phyloP scores from a whole-genome alignment of 2,888 invertebrate species.

The Conus canariensis region DNA sequence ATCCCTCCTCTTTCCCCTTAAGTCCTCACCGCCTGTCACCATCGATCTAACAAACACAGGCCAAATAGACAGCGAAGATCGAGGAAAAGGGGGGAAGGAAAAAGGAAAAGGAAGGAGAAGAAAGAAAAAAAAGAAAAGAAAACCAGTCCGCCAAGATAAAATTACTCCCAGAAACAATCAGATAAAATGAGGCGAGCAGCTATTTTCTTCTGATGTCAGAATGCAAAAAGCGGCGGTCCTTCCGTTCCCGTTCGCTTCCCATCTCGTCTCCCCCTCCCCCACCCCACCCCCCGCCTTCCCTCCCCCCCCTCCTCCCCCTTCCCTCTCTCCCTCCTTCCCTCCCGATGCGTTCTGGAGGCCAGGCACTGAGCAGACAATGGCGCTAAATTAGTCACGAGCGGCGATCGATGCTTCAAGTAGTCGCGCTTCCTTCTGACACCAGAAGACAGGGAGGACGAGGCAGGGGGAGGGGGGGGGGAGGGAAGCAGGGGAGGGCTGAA shows the following conservation, averaged over 20 bases:
- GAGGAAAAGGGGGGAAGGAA: neutral
- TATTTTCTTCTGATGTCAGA: constrained; percentile 34
- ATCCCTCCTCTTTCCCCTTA: neutral
- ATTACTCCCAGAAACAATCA: constrained; percentile 35
- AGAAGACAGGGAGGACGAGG: neutral
- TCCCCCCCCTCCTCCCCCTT: neutral
- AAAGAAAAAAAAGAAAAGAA: neutral
- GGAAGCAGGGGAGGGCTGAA: neutral
- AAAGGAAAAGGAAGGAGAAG: neutral
- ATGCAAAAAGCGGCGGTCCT: neutral
- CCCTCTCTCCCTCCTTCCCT: neutral
- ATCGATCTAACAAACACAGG: neutral
- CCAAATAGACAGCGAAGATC: neutral
- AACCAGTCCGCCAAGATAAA: neutral
- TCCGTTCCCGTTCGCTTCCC: constrained; percentile 7
- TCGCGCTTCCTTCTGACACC: neutral
- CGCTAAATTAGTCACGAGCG: constrained; percentile 30
- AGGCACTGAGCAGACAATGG: constrained; percentile 18
- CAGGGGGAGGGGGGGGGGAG: neutral
- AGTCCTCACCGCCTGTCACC: neutral
- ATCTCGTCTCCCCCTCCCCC: neutral
- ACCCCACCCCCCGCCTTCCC: neutral
- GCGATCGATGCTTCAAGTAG: constrained; percentile 29
- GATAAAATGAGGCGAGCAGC: constrained; percentile 30
- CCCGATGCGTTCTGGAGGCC: neutral